Percentiles rank a stretch among this genome's conserved stretches.
These are phyloP conservation scores for Mallotus villosus DNA, from an alignment of 2,797 vertebrate genomes.

Conservation along the genomic window DNA sequence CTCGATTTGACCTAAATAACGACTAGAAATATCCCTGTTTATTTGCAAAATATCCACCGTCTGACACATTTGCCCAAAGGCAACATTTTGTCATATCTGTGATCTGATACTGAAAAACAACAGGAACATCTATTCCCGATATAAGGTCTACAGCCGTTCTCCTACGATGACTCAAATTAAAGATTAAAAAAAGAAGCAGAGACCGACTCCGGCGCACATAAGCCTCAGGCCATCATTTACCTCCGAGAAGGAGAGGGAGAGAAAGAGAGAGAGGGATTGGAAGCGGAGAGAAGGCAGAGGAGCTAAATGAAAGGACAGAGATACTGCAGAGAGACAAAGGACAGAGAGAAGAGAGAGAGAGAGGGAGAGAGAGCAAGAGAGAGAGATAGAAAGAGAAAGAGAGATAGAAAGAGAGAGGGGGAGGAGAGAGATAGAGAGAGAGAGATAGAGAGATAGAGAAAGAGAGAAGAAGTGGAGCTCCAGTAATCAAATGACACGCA, in stretches of 20 bases:
- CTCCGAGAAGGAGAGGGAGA: slow-evolving; percentile 15
- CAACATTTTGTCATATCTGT: slow-evolving; percentile 26
- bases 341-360: not conserved
- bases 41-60: slow-evolving; percentile 18
- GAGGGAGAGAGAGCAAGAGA: not conserved
- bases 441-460: slow-evolving; percentile 11
- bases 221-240: slow-evolving; percentile 45
- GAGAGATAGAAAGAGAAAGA: slow-evolving; percentile 11
- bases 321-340: not conserved
- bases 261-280: slow-evolving; percentile 10
- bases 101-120: slow-evolving; percentile 38
- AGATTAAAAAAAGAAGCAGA: slow-evolving; percentile 39
- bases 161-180: slow-evolving; percentile 38
- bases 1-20: not conserved
- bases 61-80: slow-evolving; percentile 23
- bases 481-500: slow-evolving; percentile 48
- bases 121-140: slow-evolving; percentile 29
- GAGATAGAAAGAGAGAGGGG: too few species aligned
- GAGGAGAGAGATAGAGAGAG: slow-evolving; percentile 2
- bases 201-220: slow-evolving; percentile 27
- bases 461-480: slow-evolving; percentile 15
- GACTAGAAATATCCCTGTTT: slow-evolving; percentile 33
- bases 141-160: slow-evolving; percentile 20
- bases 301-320: not conserved
- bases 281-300: slow-evolving; percentile 27